Evolutionary conservation across 2,888 invertebrate genomes (phyloP).

Genomic region (Philopedon plagiatum): DNA sequence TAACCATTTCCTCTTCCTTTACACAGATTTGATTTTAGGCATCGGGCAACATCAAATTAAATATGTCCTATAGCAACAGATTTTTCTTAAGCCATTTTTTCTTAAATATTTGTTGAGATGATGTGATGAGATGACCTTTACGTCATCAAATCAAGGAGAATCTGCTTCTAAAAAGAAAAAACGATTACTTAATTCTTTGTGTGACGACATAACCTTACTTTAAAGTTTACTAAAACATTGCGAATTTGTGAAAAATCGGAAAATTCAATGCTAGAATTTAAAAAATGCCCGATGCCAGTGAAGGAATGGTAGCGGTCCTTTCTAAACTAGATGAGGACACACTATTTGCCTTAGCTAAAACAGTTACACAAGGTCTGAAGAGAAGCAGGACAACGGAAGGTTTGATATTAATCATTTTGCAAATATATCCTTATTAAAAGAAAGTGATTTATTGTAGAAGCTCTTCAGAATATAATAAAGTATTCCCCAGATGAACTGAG

Average conservation of each 20-base stretch:
- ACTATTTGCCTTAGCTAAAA: conserved; percentile 59
- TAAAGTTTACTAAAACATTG: too few relatives aligned
- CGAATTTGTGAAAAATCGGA: background rate
- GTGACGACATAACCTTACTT: background rate
- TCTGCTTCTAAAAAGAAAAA: too few relatives aligned
- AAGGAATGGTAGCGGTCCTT: conserved; percentile 42
- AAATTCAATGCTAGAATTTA: background rate
- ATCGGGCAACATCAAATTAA: too few relatives aligned
- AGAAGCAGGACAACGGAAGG: conserved; percentile 60
- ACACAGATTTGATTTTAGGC: too few relatives aligned
- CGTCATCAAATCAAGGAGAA: too few relatives aligned
- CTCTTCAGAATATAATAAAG: conserved; percentile 69
- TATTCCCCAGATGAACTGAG: conserved; percentile 69
- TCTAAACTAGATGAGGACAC: conserved; percentile 59
- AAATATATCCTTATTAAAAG: background rate
- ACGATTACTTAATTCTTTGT: too few relatives aligned
- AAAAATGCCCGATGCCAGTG: conserved; percentile 29
- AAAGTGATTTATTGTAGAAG: conserved; percentile 67
- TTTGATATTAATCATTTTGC: conserved; percentile 43
- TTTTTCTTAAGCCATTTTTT: too few relatives aligned
- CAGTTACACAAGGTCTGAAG: conserved; percentile 64
- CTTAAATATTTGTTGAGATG: too few relatives aligned
- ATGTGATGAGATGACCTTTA: too few relatives aligned
- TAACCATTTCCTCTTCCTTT: too few relatives aligned
- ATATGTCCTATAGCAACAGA: too few relatives aligned